Percentiles rank a stretch among this genome's conserved stretches.
phyloP scores from a whole-genome alignment of 2,797 vertebrate species.

The Liasis olivaceus region DNA sequence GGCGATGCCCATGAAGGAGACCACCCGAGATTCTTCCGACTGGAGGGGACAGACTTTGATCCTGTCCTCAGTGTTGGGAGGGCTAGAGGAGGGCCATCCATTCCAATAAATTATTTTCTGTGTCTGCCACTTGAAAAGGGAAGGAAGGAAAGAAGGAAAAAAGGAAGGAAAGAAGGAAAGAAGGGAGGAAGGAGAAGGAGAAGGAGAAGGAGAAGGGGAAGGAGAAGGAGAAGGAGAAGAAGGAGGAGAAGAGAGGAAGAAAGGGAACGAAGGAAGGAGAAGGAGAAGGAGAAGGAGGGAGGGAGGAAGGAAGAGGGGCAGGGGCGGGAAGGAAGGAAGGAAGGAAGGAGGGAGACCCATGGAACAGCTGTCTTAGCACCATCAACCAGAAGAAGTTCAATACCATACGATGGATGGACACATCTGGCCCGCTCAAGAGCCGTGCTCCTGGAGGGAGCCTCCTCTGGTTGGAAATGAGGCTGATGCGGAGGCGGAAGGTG shows the following conservation, averaged over 20 bases:
- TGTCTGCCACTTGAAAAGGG: too few relatives aligned
- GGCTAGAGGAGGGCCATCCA: too few relatives aligned
- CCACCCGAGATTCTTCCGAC: too few relatives aligned
- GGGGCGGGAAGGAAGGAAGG: too few relatives aligned
- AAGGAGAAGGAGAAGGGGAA: too few relatives aligned
- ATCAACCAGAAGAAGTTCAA: neutral
- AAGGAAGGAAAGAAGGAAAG: neutral
- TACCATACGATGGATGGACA: neutral
- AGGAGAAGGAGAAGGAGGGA: neutral
- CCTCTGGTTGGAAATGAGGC: slow-evolving; percentile 49
- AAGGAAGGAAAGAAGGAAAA: neutral
- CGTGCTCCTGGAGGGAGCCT: neutral
- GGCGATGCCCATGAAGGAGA: too few relatives aligned
- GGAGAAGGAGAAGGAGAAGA: too few relatives aligned
- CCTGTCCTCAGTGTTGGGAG: too few relatives aligned
- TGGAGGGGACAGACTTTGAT: too few relatives aligned
- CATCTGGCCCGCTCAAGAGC: slow-evolving; percentile 17
- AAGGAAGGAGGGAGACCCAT: neutral
- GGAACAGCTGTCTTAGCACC: neutral
- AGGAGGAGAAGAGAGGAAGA: neutral
- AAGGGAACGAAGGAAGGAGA: neutral
- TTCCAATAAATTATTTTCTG: too few relatives aligned
- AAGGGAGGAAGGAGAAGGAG: neutral
- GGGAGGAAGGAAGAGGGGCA: neutral
- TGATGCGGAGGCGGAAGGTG: slow-evolving; percentile 18